Percentiles rank a stretch among this genome's conserved stretches.
phyloP scores from a whole-genome alignment of 2,888 invertebrate species.

The Yponomeuta malinellus region DNA sequence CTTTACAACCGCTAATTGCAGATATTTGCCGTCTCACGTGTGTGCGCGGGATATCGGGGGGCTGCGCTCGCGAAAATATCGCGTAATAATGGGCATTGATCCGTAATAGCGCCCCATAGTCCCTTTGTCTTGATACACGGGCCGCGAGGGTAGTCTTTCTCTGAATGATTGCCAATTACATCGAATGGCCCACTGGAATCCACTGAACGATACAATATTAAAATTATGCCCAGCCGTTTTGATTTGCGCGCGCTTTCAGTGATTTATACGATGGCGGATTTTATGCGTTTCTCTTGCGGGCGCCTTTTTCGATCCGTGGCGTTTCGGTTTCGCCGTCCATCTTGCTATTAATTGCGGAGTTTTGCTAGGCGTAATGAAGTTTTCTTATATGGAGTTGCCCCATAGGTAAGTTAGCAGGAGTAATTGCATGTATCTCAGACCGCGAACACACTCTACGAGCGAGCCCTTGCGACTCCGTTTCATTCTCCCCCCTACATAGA shows the following conservation, averaged over 20 bases:
- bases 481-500: too few relatives aligned
- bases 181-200: conserved; percentile 71
- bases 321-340: not conserved
- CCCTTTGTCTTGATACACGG: conserved; percentile 73
- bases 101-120: conserved; percentile 72
- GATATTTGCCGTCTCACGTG: conserved; percentile 73
- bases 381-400: conserved; percentile 20
- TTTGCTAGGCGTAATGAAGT: conserved; percentile 3
- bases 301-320: not conserved
- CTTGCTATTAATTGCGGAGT: not conserved
- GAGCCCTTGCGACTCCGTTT: not conserved
- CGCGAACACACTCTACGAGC: not conserved
- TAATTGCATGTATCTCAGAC: conserved; percentile 2
- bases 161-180: conserved; percentile 75
- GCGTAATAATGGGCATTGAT: conserved; percentile 76
- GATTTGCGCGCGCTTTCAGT: conserved; percentile 61
- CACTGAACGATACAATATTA: conserved; percentile 58
- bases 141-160: conserved; percentile 64
- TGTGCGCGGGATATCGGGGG: conserved; percentile 69
- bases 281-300: not conserved
- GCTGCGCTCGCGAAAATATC: conserved; percentile 73
- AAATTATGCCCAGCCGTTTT: conserved; percentile 49
- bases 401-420: not conserved
- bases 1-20: conserved; percentile 76
- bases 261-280: conserved; percentile 49